phyloP scores from a whole-genome alignment of 1,140 invertebrate genomes.

The Sesamia nonagrioides region DNA sequence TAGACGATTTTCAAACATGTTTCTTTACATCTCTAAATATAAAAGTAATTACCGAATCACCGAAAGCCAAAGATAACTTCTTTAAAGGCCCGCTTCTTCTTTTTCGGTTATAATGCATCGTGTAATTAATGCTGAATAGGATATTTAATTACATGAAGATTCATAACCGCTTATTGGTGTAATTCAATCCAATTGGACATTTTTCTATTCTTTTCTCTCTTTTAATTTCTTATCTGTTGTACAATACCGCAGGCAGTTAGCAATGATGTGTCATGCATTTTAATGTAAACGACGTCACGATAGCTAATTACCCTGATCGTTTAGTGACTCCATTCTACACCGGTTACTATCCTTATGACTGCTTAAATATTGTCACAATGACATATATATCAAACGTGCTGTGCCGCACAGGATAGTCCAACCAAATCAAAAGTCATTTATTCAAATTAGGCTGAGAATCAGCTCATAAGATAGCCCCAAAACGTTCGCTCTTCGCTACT shows the following conservation, averaged over 20 bases:
- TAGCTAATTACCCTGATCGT: conserved; percentile 20
- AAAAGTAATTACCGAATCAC: not conserved
- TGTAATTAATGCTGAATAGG: too few species aligned
- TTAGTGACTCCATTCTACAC: conserved; percentile 15
- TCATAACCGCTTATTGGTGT: too few species aligned
- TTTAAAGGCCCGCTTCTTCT: not conserved
- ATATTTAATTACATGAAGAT: too few species aligned
- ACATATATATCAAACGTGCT: not conserved
- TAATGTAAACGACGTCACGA: conserved; percentile 7
- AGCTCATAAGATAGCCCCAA: too few species aligned
- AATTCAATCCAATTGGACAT: not conserved
- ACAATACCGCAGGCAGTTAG: not conserved
- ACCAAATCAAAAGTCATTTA: too few species aligned
- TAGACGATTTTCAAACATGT: not conserved
- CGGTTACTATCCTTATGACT: conserved; percentile 15
- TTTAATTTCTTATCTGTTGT: not conserved
- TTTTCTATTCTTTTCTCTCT: not conserved
- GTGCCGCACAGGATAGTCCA: too few species aligned
- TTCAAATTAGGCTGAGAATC: too few species aligned
- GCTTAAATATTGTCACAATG: not conserved
- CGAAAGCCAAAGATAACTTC: not conserved
- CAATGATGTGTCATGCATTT: conserved; percentile 9
- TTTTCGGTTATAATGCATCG: too few species aligned
- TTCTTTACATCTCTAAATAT: not conserved
- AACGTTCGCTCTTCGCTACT: too few species aligned